Base-by-base conservation (phyloP, 2,797 vertebrate species). In the Coendou prehensilis region DNA sequence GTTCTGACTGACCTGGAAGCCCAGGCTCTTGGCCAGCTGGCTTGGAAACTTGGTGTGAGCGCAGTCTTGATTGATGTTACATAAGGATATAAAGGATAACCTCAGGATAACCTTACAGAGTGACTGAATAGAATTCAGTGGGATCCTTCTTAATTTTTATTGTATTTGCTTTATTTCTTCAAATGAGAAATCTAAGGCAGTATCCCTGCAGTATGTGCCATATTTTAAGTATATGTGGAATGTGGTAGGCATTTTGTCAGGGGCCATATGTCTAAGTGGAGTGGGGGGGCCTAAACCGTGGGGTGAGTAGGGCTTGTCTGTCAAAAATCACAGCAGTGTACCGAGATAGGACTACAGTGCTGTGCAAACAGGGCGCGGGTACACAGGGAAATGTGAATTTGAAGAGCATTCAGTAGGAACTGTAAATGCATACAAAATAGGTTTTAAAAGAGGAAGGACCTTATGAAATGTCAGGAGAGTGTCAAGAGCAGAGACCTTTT, bases 151-250 rank as follows among this genome's bases (percentile, higher is more conserved):
- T 64, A 41, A 23, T 92, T 93, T 81, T 69, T 50, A 56, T 87
- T 56, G 54, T 80, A 61, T 91, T 75, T 94, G 45, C n/a, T 95
- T 73, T 86, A 63, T 57, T 56, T 69, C 84, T 69, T 75, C 82
- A 56, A 90, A 52, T 75, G 75, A 86, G 50, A 93, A 92, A 67
- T 28, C 9, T 73, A n/a, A 14, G 81, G 11, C 14, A 18, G 28
- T 4, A 13, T 10, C 33, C 30, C 45, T 26, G 26, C 63, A 57
- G 33, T 37, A 47, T 41, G 56, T 45, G n/a, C 37, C 80, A 11
- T 59, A 33, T 18, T 75, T 89, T 76, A 96, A 73, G 82, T 57
- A 69, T 23, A 10, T 20, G 64, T 37, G 30, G 52, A 57, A 47
- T n/a, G 61, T 10, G 41, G 57, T 64, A 73, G 71, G 75, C 76